These are phyloP conservation scores for Trachurus trachurus DNA, from an alignment of 2,797 vertebrate species.

Conservation along the genomic window DNA sequence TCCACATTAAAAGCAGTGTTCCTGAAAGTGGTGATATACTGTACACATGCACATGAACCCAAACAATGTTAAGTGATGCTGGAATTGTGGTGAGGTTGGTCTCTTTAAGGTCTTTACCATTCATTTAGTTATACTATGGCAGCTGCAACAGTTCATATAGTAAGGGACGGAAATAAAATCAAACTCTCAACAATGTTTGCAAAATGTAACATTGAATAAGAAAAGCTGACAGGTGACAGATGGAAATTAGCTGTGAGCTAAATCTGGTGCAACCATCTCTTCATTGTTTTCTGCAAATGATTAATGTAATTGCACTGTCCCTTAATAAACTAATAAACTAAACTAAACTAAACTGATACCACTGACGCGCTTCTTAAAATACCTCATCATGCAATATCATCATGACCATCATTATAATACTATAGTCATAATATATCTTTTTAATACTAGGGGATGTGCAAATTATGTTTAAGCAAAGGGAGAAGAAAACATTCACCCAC, in stretches of 20 bases:
- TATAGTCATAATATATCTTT: neutral
- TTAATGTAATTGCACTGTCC: too few relatives aligned
- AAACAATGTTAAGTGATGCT: neutral
- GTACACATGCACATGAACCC: neutral
- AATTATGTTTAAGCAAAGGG: neutral
- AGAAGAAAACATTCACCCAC: constrained; percentile 9
- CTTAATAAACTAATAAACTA: too few relatives aligned
- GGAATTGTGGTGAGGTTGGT: neutral
- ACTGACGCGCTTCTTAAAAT: neutral
- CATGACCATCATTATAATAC: too few relatives aligned
- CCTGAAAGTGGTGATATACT: neutral
- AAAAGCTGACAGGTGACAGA: neutral
- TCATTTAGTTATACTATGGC: neutral
- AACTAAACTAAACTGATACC: too few relatives aligned
- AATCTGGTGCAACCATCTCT: too few relatives aligned
- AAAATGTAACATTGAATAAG: neutral
- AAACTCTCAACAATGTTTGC: neutral
- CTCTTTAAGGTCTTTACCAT: neutral
- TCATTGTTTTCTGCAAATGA: too few relatives aligned
- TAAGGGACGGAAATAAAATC: neutral
- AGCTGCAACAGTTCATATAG: neutral
- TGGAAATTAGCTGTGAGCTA: too few relatives aligned
- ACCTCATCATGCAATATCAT: too few relatives aligned
- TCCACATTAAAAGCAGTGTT: neutral
- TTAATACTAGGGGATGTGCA: too few relatives aligned